Evolutionary conservation across 2,888 invertebrate species (phyloP), one percentile per base, ranked within the genome.

Genomic region (Lycocerus yunnanus): DNA sequence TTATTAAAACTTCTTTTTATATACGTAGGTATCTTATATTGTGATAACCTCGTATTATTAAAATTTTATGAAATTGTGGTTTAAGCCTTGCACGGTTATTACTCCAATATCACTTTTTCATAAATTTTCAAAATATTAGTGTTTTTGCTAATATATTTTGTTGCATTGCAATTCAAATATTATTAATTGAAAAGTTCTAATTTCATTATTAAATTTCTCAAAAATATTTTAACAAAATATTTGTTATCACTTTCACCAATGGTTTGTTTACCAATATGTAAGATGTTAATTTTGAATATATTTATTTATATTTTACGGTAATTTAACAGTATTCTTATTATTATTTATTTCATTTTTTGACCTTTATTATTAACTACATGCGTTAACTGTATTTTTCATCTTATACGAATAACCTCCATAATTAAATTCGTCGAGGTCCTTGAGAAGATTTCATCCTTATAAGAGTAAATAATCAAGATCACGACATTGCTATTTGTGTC

Each of bases 391-490:
- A 16, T 61, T 13, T 61, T 43, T n/a, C n/a, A 18, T 63, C 15
- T 63, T 18, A 18, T 18, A 15, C 3, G n/a, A 63, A 65, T 58
- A 65, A 66, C 70, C 70, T 70, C 66, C 18, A 65, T 14, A 15
- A 58, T 58, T 65, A 27, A 70, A 65, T 58, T 70, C 65, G 65
- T 70, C 21, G 20, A 21, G 18, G 20, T 70, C 66, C 70, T 65
- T 70, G 70, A 69, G 13, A 60, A 20, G 16, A 69, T 70, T 65
- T 58, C 65, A 65, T 70, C 70, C 70, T 70, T 70, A 70, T 70
- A 70, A 65, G 70, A 65, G 15, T 20, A 70, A 70, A 58, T 58
- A 21, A 65, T 63, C 61, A 63, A 63, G 61, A 63, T 63, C 61
- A 20, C 20, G 61, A 63, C 61, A 63, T 63, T 63, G 61, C 13